Evolutionary conservation across 2,888 invertebrate genomes (phyloP), one percentile per base, ranked within the genome.

Genomic region (Drymonia ruficornis): DNA sequence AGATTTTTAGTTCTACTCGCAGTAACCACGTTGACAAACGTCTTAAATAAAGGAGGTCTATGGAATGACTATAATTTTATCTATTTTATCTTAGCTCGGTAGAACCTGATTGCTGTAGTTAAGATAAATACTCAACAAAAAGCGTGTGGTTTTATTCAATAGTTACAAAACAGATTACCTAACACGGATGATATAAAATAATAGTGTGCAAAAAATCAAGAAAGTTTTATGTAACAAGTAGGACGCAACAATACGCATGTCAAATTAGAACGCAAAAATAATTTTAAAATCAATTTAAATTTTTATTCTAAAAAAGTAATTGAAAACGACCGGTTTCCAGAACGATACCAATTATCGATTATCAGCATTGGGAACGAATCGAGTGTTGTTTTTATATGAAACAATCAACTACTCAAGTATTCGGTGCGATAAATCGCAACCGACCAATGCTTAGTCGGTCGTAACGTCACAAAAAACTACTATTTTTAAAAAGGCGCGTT

Each of bases 321-420:
- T 61, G 61, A 59, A 61, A 68, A 59, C 48, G 49, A 55, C 60
- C 50, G 56, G 61, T 63, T 50, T 61, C 49, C 56, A 59, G 57
- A 67, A 67, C 62, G 63, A 70, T 70, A 53, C 44, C 63, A 73
- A 67, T 62, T 74, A 76, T 72, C 65, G 74, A 78, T 79, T 80
- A 79, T 74, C 74, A 67, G 68, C 67, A 64, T 55, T 61, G 67
- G 58, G 61, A 74, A 75, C 67, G 68, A 77, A 72, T 78, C 63
- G 67, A 62, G 52, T 63, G 31, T 75, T 63, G 31, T 75, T 75
- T 67, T 69, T 72, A 61, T 61, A 16, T 13, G 52, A 63, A 68
- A 71, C 75, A 80, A 80, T 76, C 77, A 78, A 77, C 80, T 79
- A 76, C 66, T 65, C 72, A 63, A 74, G 67, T 72, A 61, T 61